Evolutionary conservation across 2,888 invertebrate species (phyloP).

Genomic region (Pollenia angustigena): DNA sequence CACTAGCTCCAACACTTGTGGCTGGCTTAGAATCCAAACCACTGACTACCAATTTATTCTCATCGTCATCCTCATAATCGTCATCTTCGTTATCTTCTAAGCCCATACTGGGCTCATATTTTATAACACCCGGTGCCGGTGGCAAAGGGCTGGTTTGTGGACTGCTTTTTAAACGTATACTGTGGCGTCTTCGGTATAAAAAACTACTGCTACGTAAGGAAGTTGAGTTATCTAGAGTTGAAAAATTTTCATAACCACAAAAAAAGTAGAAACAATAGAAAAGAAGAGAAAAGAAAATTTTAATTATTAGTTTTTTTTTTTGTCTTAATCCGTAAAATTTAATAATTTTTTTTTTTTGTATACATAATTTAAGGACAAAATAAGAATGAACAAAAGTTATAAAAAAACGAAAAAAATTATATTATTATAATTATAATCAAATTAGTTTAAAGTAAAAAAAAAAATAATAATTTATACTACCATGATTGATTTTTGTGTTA

Average conservation of each 20-base stretch:
- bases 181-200: slow-evolving; percentile 74
- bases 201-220: slow-evolving; percentile 61
- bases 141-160: slow-evolving; percentile 80
- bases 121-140: slow-evolving; percentile 76
- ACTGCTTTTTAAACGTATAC: slow-evolving; percentile 80
- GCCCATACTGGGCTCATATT: slow-evolving; percentile 79
- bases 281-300: slow-evolving; percentile 49
- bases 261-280: slow-evolving; percentile 55
- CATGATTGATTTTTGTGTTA: background rate
- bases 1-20: slow-evolving; percentile 18
- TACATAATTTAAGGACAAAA: slow-evolving; percentile 14
- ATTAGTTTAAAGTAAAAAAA: slow-evolving; percentile 24
- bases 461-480: background rate
- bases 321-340: too few relatives aligned
- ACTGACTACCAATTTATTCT: slow-evolving; percentile 62
- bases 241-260: slow-evolving; percentile 29
- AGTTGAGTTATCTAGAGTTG: slow-evolving; percentile 65
- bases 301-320: slow-evolving; percentile 7
- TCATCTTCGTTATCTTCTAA: slow-evolving; percentile 76
- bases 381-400: slow-evolving; percentile 5
- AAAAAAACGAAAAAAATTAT: slow-evolving; percentile 1
- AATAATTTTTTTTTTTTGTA: background rate
- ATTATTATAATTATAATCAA: background rate
- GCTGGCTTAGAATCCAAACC: slow-evolving; percentile 65
- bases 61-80: slow-evolving; percentile 75